Evolutionary conservation across 2,113 vertebrate species (phyloP), one percentile per base, ranked within the genome.

Genomic region (Misgurnus mizolepis): DNA sequence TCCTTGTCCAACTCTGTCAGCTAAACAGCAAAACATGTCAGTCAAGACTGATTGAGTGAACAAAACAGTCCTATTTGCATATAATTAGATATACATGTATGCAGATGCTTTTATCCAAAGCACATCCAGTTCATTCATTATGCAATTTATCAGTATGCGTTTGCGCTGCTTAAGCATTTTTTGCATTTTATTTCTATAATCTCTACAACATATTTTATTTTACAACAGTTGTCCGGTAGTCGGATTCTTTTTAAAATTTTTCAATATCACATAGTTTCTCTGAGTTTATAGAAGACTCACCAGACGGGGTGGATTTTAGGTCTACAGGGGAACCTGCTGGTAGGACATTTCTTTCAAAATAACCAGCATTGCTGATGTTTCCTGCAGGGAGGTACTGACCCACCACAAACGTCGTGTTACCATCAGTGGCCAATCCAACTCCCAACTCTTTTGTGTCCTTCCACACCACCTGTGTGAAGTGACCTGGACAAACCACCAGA

Each of bases 381-480:
- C 88, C 88, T 1, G 84, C 86, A 7, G 86, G 86, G 6, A 81
- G 62, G 70, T 88, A 89, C 76, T 79, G 88, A 45, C 80, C 85
- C 72, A 89, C 88, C 17, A 84, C 81, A 40, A 84, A 65, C 9
- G 53, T 55, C 5, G 78, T 85, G 4, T 72, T 67, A 7, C 88
- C 86, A 41, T 89, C 85, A 3, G 87, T 88, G 14, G 88, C 88
- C 53, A 84, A 50, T 45, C 85, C 86, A 47, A 84, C 68, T 12
- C 88, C 88, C 15, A 89, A 6, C 56, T 87, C 80, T 41, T 76
- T 69, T 1, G 82, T 66, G 27, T 83, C 86, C 62, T 71, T 86
- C 88, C 88, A 88, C 14, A 88, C 88, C 65, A 87, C 83, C 76
- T 88, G 88, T 71, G 88, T 88, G 80, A 88, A 88, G 66, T 88